Evolutionary conservation across 35 echinoderm and acorn worm genomes (phyloP).

Genomic region (Heliocidaris erythrogramma): DNA sequence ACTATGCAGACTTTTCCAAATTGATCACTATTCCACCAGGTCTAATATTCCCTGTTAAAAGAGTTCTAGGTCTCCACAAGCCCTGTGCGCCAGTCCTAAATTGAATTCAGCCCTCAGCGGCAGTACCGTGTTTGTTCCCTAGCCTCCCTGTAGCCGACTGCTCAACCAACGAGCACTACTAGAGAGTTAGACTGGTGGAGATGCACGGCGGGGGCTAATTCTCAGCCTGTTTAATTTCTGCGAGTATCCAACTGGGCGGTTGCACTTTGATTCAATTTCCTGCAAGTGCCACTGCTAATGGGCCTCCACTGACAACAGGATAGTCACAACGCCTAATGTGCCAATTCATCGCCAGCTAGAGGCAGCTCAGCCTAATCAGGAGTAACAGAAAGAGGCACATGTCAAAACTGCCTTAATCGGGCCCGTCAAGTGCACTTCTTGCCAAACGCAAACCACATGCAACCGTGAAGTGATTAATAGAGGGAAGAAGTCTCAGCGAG

Average conservation of each 20-base stretch:
- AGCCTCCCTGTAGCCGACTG: not conserved
- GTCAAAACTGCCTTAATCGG: conserved; percentile 37
- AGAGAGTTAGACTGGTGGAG: not conserved
- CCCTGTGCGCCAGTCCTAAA: not conserved
- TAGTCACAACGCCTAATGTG: conserved; percentile 32
- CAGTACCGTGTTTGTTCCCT: not conserved
- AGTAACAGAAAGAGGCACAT: conserved; percentile 35
- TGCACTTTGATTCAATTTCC: conserved; percentile 52
- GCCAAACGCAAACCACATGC: conserved; percentile 31
- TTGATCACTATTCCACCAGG: not conserved
- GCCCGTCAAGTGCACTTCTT: conserved; percentile 43
- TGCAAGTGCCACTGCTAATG: conserved; percentile 18
- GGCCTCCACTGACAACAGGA: conserved; percentile 15
- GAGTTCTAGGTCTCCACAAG: not conserved
- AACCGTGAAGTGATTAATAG: not conserved
- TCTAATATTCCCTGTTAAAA: conserved; percentile 25
- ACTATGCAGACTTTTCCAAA: conserved; percentile 14
- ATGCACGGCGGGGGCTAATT: not conserved
- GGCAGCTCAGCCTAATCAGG: conserved; percentile 23
- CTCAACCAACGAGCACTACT: not conserved
- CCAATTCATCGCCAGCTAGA: conserved; percentile 7
- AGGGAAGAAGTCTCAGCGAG: not conserved
- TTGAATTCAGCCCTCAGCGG: not conserved
- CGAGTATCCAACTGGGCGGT: conserved; percentile 30
- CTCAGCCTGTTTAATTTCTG: not conserved